These are phyloP conservation scores for Acleris holmiana DNA, from an alignment of 2,888 invertebrate species.

Conservation along the genomic window DNA sequence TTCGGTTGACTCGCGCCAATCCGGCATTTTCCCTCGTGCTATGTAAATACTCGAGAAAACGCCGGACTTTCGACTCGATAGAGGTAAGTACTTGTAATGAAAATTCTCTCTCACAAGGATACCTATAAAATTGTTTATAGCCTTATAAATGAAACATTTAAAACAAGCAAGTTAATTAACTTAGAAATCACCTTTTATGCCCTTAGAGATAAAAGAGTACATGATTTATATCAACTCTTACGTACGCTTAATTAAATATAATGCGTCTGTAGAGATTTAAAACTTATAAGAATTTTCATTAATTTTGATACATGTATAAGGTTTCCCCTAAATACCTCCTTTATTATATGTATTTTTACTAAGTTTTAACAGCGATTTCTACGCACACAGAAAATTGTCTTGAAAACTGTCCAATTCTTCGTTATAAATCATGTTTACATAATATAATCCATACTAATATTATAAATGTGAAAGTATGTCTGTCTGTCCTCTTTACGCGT, in stretches of 20 bases:
- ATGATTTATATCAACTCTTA: conserved; percentile 23
- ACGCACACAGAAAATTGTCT: no score
- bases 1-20: conserved; percentile 22
- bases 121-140: conserved; percentile 43
- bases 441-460: no score
- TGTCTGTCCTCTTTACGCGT: no score
- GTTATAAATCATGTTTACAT: no score
- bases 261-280: conserved; percentile 5
- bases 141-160: conserved; percentile 44
- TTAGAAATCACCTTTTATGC: conserved; percentile 20
- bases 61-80: no score
- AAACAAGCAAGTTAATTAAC: conserved; percentile 30
- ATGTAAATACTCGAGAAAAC: conserved; percentile 1
- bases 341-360: no score
- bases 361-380: no score
- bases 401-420: no score
- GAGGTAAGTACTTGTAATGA: conserved; percentile 4
- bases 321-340: no score
- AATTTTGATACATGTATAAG: no score
- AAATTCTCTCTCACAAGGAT: conserved; percentile 38
- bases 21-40: conserved; percentile 2
- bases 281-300: background rate
- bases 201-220: conserved; percentile 22
- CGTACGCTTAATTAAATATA: conserved; percentile 22
- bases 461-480: no score